A percentile compares a stretch with the other conserved stretches of the same genome.
phyloP scores from a whole-genome alignment of 2,113 vertebrate genomes.

The Raphicerus campestris region DNA sequence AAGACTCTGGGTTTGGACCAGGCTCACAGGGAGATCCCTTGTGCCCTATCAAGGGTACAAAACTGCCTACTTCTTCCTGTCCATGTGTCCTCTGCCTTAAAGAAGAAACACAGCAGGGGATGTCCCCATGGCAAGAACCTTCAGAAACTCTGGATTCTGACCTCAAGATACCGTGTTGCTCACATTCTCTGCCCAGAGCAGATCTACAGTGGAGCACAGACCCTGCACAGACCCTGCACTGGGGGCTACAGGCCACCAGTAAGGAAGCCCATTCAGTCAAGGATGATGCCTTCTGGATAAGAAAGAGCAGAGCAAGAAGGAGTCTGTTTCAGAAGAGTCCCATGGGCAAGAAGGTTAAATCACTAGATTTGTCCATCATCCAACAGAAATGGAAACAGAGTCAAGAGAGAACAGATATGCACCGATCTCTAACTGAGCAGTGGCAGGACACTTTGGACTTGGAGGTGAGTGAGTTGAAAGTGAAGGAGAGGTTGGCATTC shows the following conservation, averaged over 20 bases:
- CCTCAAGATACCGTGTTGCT: rapidly evolving
- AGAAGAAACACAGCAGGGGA: background rate
- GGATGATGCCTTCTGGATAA: background rate
- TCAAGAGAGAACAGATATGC: background rate
- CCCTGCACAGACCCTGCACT: too few species aligned
- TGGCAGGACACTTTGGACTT: slow-evolving; percentile 81
- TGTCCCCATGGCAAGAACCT: background rate
- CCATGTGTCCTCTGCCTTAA: background rate
- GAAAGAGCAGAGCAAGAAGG: slow-evolving; percentile 12
- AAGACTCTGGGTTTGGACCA: background rate
- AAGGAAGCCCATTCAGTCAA: background rate
- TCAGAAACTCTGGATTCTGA: background rate
- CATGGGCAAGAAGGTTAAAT: background rate
- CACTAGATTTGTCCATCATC: slow-evolving; percentile 54
- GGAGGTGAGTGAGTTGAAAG: slow-evolving; percentile 76
- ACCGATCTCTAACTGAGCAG: slow-evolving; percentile 23
- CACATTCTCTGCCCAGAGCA: background rate
- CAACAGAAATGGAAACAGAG: slow-evolving; percentile 27
- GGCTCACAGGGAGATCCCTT: background rate
- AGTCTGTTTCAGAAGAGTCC: background rate
- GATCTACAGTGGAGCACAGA: background rate
- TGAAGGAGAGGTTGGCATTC: background rate
- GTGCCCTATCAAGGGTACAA: rapidly evolving
- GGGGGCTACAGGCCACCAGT: background rate
- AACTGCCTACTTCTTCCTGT: background rate